phyloP scores from a whole-genome alignment of 2,888 invertebrate genomes.

The Archips crataeganus region DNA sequence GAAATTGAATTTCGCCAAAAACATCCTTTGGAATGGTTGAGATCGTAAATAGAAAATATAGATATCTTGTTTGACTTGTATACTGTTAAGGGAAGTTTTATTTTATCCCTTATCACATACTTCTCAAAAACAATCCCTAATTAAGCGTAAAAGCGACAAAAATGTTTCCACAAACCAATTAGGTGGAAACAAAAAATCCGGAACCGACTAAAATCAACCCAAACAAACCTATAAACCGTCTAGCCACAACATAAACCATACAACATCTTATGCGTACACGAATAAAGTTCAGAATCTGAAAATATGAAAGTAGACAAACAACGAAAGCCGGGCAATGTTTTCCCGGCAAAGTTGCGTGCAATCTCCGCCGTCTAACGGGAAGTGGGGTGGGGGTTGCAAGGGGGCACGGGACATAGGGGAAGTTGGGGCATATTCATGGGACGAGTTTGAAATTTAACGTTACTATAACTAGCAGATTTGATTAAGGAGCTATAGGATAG shows the following conservation, averaged over 20 bases:
- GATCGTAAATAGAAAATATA: too few relatives aligned
- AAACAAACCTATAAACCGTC: constrained; percentile 11
- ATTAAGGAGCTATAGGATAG: neutral
- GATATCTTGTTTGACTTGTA: too few relatives aligned
- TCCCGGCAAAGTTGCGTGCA: constrained; percentile 40
- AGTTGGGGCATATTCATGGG: constrained; percentile 4
- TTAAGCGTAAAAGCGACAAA: neutral
- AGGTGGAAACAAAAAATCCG: neutral
- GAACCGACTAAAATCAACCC: neutral
- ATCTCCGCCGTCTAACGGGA: constrained; percentile 27
- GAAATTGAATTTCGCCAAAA: too few relatives aligned
- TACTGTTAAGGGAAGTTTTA: too few relatives aligned
- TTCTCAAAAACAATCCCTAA: neutral
- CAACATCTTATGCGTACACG: neutral
- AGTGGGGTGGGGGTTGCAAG: constrained; percentile 23
- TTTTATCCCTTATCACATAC: neutral
- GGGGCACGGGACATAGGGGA: constrained; percentile 26
- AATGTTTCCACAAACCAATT: constrained; percentile 1
- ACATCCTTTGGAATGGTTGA: too few relatives aligned
- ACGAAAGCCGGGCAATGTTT: constrained; percentile 28
- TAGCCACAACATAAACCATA: neutral
- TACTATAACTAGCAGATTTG: constrained; percentile 10
- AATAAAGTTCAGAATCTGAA: constrained; percentile 9
- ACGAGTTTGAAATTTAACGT: constrained; percentile 17
- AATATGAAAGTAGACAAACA: constrained; percentile 11